Evolutionary conservation across 1,140 invertebrate species (phyloP).

Genomic region (Aphis gossypii): DNA sequence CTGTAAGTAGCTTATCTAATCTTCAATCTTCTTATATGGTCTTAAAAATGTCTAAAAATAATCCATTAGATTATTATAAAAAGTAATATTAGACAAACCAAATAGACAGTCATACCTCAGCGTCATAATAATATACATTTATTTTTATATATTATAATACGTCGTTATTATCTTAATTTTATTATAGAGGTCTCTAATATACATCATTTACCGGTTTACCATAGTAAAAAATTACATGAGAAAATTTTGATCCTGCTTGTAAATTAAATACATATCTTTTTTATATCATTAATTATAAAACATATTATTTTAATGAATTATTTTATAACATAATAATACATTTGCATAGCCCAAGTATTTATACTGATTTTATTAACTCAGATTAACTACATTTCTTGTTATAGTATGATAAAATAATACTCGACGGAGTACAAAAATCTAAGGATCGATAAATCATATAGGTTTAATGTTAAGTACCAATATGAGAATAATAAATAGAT

Average conservation of each 20-base stretch:
- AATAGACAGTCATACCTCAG: neutral
- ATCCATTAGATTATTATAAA: neutral
- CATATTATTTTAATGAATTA: neutral
- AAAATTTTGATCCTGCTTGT: neutral
- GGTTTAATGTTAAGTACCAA: neutral
- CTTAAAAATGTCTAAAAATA: neutral
- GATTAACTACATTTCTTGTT: neutral
- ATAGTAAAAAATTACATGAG: neutral
- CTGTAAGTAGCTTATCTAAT: neutral
- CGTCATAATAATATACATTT: neutral
- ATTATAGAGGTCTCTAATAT: neutral
- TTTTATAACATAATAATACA: neutral
- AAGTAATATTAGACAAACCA: neutral
- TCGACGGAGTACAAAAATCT: neutral
- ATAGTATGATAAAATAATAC: neutral
- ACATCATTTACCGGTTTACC: neutral
- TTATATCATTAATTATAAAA: neutral
- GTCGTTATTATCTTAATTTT: neutral
- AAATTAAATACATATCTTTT: neutral
- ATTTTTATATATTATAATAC: neutral
- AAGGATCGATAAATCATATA: too few species aligned
- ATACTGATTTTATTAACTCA: neutral
- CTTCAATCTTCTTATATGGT: neutral
- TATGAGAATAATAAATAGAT: neutral
- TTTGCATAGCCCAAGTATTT: neutral